phyloP scores from a whole-genome alignment of 2,113 vertebrate genomes.

The Microcebus jonahi region DNA sequence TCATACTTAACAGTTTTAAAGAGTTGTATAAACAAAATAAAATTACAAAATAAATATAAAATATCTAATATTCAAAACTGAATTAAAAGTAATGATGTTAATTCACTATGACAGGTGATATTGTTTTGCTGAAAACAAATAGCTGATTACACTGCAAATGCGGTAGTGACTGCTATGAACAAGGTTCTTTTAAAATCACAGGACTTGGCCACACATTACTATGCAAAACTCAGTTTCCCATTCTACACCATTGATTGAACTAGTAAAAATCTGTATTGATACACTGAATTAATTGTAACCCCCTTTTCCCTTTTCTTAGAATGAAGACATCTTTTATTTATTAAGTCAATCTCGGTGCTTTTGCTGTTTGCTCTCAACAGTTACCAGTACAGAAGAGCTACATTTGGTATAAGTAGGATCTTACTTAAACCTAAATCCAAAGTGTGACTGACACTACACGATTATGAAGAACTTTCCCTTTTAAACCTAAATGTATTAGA shows the following conservation, averaged over 20 bases:
- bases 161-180: neutral
- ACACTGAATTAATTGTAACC: neutral
- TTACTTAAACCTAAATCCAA: neutral
- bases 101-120: neutral
- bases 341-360: neutral
- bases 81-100: neutral
- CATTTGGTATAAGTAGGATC: neutral
- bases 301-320: neutral
- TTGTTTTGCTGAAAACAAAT: neutral
- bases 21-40: neutral
- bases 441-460: neutral
- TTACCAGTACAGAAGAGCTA: neutral
- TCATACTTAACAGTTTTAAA: neutral
- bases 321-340: neutral
- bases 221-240: neutral
- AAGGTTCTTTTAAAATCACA: neutral
- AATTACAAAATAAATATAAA: neutral
- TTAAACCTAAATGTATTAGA: neutral
- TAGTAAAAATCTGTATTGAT: neutral
- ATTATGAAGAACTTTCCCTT: neutral
- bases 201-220: neutral
- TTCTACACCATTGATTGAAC: neutral
- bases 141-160: neutral
- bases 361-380: neutral
- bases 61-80: neutral